Evolutionary conservation across 2,113 vertebrate genomes (phyloP).

Genomic region (Phoxinus phoxinus): DNA sequence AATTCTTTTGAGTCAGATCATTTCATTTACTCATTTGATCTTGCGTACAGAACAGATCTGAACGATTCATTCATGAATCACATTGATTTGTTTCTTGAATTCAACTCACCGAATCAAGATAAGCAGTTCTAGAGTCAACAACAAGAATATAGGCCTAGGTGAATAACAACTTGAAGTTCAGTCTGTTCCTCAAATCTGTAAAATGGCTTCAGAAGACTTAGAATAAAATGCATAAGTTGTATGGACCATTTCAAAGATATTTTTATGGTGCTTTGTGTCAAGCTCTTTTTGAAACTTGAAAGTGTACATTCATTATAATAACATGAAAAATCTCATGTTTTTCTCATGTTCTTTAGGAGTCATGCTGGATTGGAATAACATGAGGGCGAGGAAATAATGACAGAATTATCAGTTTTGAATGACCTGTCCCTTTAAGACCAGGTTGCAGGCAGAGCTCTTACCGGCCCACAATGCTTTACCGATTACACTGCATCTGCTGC

Average conservation of each 20-base stretch:
- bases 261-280: background rate
- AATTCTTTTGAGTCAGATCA: background rate
- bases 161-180: background rate
- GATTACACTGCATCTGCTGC: constrained; percentile 25
- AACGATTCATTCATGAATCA: too few relatives aligned
- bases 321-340: background rate
- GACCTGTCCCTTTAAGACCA: background rate
- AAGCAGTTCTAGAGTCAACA: background rate
- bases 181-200: background rate
- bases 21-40: too few relatives aligned
- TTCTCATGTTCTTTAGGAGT: background rate
- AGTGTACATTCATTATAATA: background rate
- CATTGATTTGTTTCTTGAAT: background rate
- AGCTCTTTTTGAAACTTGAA: background rate
- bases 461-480: constrained; percentile 15
- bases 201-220: background rate
- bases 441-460: background rate
- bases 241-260: background rate
- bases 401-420: background rate
- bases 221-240: background rate
- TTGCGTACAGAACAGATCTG: too few relatives aligned
- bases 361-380: background rate
- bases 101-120: background rate
- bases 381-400: background rate
- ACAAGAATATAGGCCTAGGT: background rate